Percentiles rank a stretch among this genome's conserved stretches.
Evolutionary conservation across 2,113 vertebrate species (phyloP).

Genomic region (Circaetus gallicus): DNA sequence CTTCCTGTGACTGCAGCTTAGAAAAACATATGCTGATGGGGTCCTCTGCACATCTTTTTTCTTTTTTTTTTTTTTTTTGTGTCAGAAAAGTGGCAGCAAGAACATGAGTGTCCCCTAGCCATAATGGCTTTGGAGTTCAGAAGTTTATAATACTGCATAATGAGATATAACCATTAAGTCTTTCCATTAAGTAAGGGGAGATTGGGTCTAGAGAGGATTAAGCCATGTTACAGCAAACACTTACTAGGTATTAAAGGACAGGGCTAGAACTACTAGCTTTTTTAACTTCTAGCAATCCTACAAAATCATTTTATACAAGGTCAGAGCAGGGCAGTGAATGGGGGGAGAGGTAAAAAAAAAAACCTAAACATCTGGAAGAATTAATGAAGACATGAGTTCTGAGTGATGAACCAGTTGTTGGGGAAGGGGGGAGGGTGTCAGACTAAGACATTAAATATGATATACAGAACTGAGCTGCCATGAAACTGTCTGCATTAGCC

Average conservation of each 20-base stretch:
- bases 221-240: not conserved
- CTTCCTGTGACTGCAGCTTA: not conserved
- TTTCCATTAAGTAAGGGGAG: not conserved
- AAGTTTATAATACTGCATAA: not conserved
- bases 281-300: not conserved
- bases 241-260: not conserved
- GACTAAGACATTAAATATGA: not conserved
- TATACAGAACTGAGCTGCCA: not conserved
- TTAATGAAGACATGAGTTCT: not conserved
- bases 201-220: not conserved
- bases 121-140: not conserved
- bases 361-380: not conserved
- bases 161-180: not conserved
- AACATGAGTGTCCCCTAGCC: not conserved
- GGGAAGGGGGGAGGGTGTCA: not conserved
- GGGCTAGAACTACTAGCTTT: not conserved
- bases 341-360: not conserved
- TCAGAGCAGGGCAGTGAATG: not conserved
- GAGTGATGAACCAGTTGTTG: not conserved
- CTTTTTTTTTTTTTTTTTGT: too few relatives aligned
- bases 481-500: not conserved
- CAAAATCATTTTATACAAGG: not conserved
- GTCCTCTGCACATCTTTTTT: not conserved
- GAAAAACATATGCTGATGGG: fast-evolving
- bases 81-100: not conserved